phyloP scores from a whole-genome alignment of 2,797 vertebrate genomes.

The Esox masquinongy region DNA sequence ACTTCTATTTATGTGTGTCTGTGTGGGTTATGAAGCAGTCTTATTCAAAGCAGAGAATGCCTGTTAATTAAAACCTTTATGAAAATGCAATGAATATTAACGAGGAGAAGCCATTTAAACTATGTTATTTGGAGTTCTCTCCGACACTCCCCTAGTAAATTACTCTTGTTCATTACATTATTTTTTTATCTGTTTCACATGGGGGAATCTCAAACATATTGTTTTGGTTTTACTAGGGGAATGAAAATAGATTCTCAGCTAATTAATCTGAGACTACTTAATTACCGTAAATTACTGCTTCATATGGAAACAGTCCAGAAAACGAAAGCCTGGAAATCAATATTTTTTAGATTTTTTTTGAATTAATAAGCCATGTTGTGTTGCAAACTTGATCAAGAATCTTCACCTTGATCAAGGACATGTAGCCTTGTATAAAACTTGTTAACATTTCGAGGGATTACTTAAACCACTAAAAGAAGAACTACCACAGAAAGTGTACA shows the following conservation, averaged over 20 bases:
- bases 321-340: conserved; percentile 55
- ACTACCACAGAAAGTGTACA: no score
- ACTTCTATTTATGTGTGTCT: not conserved
- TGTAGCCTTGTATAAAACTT: no score
- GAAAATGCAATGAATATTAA: conserved; percentile 67
- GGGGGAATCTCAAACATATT: conserved; percentile 65
- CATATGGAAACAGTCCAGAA: conserved; percentile 48
- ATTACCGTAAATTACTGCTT: conserved; percentile 70
- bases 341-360: conserved; percentile 41
- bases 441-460: no score
- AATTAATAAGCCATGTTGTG: conserved; percentile 3
- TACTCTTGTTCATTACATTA: conserved; percentile 64
- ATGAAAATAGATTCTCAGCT: conserved; percentile 69
- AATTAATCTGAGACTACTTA: conserved; percentile 75
- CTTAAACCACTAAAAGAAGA: no score
- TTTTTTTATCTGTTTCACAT: conserved; percentile 64
- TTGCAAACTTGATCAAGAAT: not conserved
- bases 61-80: conserved; percentile 69
- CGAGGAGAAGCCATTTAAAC: conserved; percentile 56
- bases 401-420: no score
- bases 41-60: conserved; percentile 58
- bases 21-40: conserved; percentile 35
- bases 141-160: conserved; percentile 54
- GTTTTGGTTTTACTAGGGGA: conserved; percentile 63
- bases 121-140: conserved; percentile 48